Conservation (phyloP, 2,888 invertebrate species). For the Lasioglossum zephyrum region DNA sequence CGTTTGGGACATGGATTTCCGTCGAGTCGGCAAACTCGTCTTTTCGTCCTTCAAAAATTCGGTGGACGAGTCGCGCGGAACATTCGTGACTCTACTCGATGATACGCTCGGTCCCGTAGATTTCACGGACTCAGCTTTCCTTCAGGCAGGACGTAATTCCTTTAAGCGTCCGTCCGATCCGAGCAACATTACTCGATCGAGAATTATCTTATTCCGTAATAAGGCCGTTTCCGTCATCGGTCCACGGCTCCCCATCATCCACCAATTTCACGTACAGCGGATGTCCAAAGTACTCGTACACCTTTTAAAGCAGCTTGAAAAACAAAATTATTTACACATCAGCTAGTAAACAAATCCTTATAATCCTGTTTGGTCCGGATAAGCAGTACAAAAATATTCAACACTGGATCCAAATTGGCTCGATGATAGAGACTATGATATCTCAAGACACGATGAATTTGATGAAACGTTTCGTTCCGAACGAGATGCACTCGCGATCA, state of each 20-base stretch:
- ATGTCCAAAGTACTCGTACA: too few species aligned
- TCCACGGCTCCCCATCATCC: background rate
- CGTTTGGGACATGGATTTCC: slow-evolving; percentile 59
- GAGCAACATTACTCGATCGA: slow-evolving; percentile 36
- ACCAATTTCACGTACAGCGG: background rate
- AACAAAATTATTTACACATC: too few species aligned
- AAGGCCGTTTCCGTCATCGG: background rate
- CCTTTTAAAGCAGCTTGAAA: too few species aligned
- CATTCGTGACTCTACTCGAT: slow-evolving; percentile 73
- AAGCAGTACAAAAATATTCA: background rate
- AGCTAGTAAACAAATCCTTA: too few species aligned
- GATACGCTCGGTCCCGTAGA: slow-evolving; percentile 62
- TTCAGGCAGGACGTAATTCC: slow-evolving; percentile 64
- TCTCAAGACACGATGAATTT: background rate
- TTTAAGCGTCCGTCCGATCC: slow-evolving; percentile 36
- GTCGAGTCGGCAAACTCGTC: slow-evolving; percentile 70
- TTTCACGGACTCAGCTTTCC: slow-evolving; percentile 71
- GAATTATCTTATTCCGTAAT: slow-evolving; percentile 33
- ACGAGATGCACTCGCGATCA: background rate
- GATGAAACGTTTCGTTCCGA: background rate
- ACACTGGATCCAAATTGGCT: background rate
- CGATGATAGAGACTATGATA: background rate
- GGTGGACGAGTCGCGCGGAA: slow-evolving; percentile 57
- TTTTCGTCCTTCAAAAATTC: slow-evolving; percentile 72
- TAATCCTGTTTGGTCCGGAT: too few species aligned